phyloP scores from a whole-genome alignment of 2,797 vertebrate genomes.

The Amphiprion clarkii region DNA sequence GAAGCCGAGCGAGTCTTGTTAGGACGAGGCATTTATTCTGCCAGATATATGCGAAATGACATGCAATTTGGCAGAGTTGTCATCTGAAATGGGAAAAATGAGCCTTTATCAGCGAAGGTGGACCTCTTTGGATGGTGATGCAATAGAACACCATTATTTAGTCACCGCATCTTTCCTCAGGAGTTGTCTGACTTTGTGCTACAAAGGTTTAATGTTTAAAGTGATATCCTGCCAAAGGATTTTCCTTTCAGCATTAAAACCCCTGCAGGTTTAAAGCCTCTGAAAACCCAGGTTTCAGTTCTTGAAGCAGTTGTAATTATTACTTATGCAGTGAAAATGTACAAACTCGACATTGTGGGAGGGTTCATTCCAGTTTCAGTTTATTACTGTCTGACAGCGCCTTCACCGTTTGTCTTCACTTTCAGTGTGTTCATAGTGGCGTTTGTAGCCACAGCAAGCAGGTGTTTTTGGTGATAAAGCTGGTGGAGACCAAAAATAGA shows the following conservation, averaged over 20 bases:
- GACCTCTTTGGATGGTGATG: conserved; percentile 50
- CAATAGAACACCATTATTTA: conserved; percentile 62
- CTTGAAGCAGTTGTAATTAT: neutral
- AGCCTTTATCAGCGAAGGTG: conserved; percentile 65
- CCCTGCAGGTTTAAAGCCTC: conserved; percentile 6
- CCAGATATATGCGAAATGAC: conserved; percentile 70
- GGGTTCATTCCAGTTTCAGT: neutral
- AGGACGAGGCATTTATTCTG: conserved; percentile 60
- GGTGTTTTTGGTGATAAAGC: neutral
- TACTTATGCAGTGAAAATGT: neutral
- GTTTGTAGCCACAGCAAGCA: no score
- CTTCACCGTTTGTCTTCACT: neutral
- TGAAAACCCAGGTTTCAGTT: conserved; percentile 9
- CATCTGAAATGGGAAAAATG: conserved; percentile 69
- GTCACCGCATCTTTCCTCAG: conserved; percentile 52
- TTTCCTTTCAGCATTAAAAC: conserved; percentile 18
- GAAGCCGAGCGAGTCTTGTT: conserved; percentile 46
- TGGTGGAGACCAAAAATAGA: neutral
- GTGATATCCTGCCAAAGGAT: conserved; percentile 25
- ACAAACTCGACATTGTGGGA: neutral
- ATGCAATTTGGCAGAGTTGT: conserved; percentile 71
- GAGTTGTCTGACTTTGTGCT: conserved; percentile 53
- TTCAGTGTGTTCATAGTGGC: neutral
- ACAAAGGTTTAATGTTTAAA: conserved; percentile 47
- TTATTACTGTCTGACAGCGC: neutral